Percentiles rank a stretch among this genome's conserved stretches.
Evolutionary conservation across 2,113 vertebrate genomes (phyloP).

Genomic region (Oryzias woworae): DNA sequence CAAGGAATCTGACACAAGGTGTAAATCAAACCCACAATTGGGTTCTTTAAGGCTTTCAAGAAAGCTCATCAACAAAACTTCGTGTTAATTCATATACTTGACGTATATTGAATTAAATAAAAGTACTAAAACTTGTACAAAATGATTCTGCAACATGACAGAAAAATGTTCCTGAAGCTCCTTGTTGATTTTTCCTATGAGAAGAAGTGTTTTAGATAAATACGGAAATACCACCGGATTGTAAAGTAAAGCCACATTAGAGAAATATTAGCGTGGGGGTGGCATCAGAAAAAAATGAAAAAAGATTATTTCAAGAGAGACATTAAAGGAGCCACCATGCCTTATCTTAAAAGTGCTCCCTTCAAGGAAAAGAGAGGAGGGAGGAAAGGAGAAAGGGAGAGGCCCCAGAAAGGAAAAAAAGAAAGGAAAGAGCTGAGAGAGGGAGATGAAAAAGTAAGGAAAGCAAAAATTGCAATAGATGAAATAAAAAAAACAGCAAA

Average conservation of each 20-base stretch:
- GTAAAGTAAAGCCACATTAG: slow-evolving; percentile 39
- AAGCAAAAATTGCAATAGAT: slow-evolving; percentile 61
- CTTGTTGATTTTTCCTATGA: background rate
- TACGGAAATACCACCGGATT: slow-evolving; percentile 36
- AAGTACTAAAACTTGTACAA: no score
- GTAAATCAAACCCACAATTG: background rate
- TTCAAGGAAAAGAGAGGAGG: slow-evolving; percentile 46
- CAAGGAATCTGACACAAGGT: background rate
- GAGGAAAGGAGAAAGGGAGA: slow-evolving; percentile 43
- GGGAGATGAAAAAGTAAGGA: slow-evolving; percentile 39
- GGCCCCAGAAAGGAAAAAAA: slow-evolving; percentile 5
- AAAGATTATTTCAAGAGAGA: slow-evolving; percentile 61
- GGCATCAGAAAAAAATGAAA: slow-evolving; percentile 44
- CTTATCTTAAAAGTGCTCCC: slow-evolving; percentile 73
- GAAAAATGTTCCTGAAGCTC: background rate
- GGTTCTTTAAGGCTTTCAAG: background rate
- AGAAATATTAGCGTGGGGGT: slow-evolving; percentile 37
- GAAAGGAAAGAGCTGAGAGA: slow-evolving; percentile 24
- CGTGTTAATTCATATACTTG: no score
- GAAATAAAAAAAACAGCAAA: slow-evolving; percentile 73
- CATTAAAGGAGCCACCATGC: slow-evolving; percentile 73
- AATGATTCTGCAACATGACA: background rate
- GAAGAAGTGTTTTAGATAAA: slow-evolving; percentile 24
- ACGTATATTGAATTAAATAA: no score
- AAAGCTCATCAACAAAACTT: no score